phyloP scores from a whole-genome alignment of 2,113 vertebrate genomes.

The Bucco capensis region DNA sequence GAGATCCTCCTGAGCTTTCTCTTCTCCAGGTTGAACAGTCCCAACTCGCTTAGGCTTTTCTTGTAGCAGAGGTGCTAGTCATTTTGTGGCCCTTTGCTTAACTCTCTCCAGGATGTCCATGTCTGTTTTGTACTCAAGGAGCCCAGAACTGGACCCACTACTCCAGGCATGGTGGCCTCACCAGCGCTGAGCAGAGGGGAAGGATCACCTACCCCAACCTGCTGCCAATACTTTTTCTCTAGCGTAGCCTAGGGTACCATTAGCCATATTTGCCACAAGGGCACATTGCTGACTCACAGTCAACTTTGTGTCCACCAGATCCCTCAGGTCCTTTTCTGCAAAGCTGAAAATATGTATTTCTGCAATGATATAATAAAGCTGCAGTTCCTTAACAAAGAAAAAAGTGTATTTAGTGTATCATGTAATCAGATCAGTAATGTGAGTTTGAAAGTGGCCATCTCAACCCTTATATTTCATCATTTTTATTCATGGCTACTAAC shows the following conservation, averaged over 20 bases:
- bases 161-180: neutral
- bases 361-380: neutral
- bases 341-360: neutral
- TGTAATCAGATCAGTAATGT: neutral
- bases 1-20: neutral
- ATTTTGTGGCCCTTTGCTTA: neutral
- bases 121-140: neutral
- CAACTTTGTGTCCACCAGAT: neutral
- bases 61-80: neutral
- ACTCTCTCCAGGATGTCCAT: neutral
- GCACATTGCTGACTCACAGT: neutral
- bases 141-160: neutral
- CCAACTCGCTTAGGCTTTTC: neutral
- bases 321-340: neutral
- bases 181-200: neutral
- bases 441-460: neutral
- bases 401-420: neutral
- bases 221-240: neutral
- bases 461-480: neutral
- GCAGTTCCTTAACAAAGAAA: neutral
- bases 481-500: neutral
- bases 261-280: neutral
- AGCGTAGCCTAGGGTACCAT: neutral
- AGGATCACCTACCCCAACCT: rapidly evolving
- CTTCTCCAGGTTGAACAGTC: neutral